Percentiles rank a stretch among this genome's conserved stretches.
phyloP scores from a whole-genome alignment of 2,797 vertebrate species.

The Peromyscus nudipes region DNA sequence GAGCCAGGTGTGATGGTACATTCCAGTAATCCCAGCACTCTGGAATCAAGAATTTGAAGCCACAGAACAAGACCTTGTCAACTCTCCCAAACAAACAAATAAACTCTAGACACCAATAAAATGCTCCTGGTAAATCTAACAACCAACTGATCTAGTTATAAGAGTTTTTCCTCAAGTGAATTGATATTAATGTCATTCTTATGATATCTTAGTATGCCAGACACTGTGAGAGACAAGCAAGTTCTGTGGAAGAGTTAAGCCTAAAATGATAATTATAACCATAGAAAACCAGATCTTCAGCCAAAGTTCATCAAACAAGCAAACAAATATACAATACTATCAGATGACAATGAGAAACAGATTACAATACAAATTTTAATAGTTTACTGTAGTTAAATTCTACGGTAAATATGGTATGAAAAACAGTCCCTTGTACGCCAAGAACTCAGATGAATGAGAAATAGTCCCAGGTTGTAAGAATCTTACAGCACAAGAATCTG shows the following conservation, averaged over 20 bases:
- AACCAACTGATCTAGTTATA: neutral
- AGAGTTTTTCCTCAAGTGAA: slow-evolving; percentile 40
- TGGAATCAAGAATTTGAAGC: neutral
- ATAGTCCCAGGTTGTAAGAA: neutral
- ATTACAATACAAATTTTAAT: neutral
- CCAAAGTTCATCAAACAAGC: slow-evolving; percentile 42
- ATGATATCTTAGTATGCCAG: neutral
- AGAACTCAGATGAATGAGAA: neutral
- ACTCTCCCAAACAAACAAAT: neutral
- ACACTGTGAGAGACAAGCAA: neutral
- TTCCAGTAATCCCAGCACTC: neutral
- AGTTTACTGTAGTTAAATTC: slow-evolving; percentile 54
- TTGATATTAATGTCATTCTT: slow-evolving; percentile 42
- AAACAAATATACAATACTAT: slow-evolving; percentile 49
- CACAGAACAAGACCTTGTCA: neutral
- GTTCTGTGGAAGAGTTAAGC: slow-evolving; percentile 35
- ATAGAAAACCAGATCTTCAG: slow-evolving; percentile 12
- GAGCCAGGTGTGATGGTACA: no score
- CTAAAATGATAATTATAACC: slow-evolving; percentile 30
- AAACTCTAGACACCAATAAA: neutral
- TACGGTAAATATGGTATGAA: slow-evolving; percentile 15
- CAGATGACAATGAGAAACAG: slow-evolving; percentile 7
- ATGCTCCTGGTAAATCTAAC: slow-evolving; percentile 53
- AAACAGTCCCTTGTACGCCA: neutral
- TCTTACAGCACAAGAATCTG: neutral